Conservation (phyloP, 2,888 invertebrate species). For the Cheilosia urbana region DNA sequence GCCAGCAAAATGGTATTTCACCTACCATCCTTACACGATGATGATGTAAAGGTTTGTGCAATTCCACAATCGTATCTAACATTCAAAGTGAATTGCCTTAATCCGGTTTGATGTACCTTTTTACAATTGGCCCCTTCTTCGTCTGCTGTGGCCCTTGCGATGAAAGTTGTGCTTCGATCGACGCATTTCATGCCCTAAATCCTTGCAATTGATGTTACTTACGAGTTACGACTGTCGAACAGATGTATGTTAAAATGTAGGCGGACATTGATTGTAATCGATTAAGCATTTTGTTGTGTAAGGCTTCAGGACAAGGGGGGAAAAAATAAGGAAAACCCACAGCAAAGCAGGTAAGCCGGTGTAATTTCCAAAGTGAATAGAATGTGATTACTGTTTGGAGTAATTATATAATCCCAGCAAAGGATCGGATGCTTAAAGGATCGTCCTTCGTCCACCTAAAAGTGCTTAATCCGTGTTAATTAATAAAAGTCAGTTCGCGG, state of each 20-base stretch:
- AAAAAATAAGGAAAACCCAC: too few species aligned
- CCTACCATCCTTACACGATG: slow-evolving; percentile 9
- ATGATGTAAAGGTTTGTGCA: slow-evolving; percentile 22
- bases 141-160: not conserved
- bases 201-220: slow-evolving; percentile 24
- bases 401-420: slow-evolving; percentile 59
- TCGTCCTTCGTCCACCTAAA: slow-evolving; percentile 46
- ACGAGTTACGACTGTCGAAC: not conserved
- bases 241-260: not conserved
- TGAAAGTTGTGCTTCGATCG: slow-evolving; percentile 3
- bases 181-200: slow-evolving; percentile 3
- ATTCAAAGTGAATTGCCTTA: slow-evolving; percentile 64
- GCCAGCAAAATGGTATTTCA: slow-evolving; percentile 28
- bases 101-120: slow-evolving; percentile 39
- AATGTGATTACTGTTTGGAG: slow-evolving; percentile 46
- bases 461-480: slow-evolving; percentile 69
- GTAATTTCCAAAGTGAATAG: slow-evolving; percentile 50
- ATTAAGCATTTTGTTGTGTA: slow-evolving; percentile 42
- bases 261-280: slow-evolving; percentile 44
- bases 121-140: slow-evolving; percentile 2
- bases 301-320: not conserved
- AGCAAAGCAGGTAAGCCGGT: not conserved
- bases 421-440: slow-evolving; percentile 46
- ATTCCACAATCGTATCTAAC: slow-evolving; percentile 48
- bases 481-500: slow-evolving; percentile 56